These are phyloP conservation scores for Euthynnus affinis DNA, from an alignment of 2,797 vertebrate genomes.

Conservation along the genomic window DNA sequence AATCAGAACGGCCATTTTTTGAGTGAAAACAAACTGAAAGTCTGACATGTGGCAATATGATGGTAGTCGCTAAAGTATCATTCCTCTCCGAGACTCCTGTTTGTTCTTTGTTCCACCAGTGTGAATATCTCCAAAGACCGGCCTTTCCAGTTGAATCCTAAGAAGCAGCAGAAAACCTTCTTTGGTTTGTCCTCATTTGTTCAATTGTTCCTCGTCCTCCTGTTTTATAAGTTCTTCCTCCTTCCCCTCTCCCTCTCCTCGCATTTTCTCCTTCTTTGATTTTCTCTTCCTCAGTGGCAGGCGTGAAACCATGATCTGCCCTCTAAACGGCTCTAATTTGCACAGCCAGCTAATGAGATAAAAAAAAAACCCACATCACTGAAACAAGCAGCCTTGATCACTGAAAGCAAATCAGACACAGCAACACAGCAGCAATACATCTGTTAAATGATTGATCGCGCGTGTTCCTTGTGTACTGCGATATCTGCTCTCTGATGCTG, in stretches of 20 bases:
- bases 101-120: too few relatives aligned
- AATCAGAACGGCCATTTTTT: neutral
- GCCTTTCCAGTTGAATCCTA: neutral
- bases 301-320: slow-evolving; percentile 24
- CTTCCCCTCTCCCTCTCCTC: neutral
- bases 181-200: neutral
- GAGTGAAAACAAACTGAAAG: too few relatives aligned
- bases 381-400: slow-evolving; percentile 52
- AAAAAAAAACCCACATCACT: slow-evolving; percentile 6
- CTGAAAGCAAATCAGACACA: slow-evolving; percentile 25
- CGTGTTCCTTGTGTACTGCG: slow-evolving; percentile 18
- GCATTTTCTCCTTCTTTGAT: slow-evolving; percentile 12
- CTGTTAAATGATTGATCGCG: slow-evolving; percentile 50
- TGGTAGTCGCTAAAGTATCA: too few relatives aligned
- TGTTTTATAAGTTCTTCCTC: neutral
- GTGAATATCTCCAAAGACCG: too few relatives aligned
- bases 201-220: neutral
- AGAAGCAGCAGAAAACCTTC: neutral
- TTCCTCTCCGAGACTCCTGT: too few relatives aligned
- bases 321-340: slow-evolving; percentile 24
- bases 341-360: slow-evolving; percentile 39
- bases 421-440: slow-evolving; percentile 23
- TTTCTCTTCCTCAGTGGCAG: slow-evolving; percentile 7
- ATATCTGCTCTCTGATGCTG: slow-evolving; percentile 30
- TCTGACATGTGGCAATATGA: too few relatives aligned